Evolutionary conservation across 1,140 invertebrate genomes (phyloP), one percentile per base, ranked within the genome.

Genomic region (Papilio polyxenes): DNA sequence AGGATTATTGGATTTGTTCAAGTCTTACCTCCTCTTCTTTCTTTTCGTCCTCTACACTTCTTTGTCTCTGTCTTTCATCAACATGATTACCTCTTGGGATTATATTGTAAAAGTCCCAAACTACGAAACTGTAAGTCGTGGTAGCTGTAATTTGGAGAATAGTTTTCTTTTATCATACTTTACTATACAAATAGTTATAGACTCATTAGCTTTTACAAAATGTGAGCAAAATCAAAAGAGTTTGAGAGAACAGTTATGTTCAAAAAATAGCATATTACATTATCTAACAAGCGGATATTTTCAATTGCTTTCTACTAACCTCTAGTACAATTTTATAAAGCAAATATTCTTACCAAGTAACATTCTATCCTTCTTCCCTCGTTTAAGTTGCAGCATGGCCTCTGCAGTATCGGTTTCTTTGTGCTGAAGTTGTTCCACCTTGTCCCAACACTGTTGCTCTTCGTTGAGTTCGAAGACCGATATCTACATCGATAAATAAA

Each of bases 301-400:
- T 31, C 23, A 31, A 31, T 2, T 1, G 23, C 23, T 31, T 31
- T 44, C 40, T 44, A 44, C 40, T 44, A 6, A 7, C 7, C 40
- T 44, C 40, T 44, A 44, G 4, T 7, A 53, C 13, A 51, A 51
- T 51, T 56, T 56, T 0, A n/a, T n/a, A 59, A 0, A 20, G 15
- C 5, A 74, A 56, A 62, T 23, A 49, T n/a, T 65, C 75, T 85
- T 90, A 95, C 97, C 98, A 40, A 98, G 94, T 2, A 99, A 93
- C 92, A 97, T 97, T 78, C 96, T 95, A 91, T 98, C 97, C 76
- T 98, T 96, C 85, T 96, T 96, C 75, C 98, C 97, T 53, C 98
- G 91, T 86, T 97, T 97, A 40, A 99, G 91, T 89, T 98, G 97
- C 49, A 98, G 95, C 86, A 99, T 94, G 85, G 96, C 96, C 91